A percentile compares a stretch with the other conserved stretches of the same genome.
phyloP scores from a whole-genome alignment of 1,140 invertebrate species.

The Drosophila ohnishii region DNA sequence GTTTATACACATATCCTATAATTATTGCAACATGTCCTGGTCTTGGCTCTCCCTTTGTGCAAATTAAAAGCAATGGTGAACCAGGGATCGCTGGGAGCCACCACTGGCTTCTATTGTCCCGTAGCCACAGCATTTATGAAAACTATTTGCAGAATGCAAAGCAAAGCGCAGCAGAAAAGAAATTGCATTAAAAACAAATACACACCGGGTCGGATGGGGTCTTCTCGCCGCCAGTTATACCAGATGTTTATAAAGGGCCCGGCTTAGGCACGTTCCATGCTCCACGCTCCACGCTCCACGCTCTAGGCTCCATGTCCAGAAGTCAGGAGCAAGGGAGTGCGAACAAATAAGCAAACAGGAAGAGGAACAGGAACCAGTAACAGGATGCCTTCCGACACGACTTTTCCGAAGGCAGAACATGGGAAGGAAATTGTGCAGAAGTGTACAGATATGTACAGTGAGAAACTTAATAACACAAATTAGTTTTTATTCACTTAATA shows the following conservation, averaged over 20 bases:
- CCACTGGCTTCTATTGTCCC: conserved; percentile 27
- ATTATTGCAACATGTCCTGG: conserved; percentile 23
- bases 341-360: conserved; percentile 40
- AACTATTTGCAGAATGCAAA: conserved; percentile 69
- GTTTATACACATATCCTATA: too few relatives aligned
- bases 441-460: conserved; percentile 1
- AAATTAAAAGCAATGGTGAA: conserved; percentile 65
- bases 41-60: conserved; percentile 22
- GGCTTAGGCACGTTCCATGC: conserved; percentile 42
- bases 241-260: conserved; percentile 54
- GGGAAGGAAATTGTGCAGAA: not conserved
- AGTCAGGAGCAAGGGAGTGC: conserved; percentile 17
- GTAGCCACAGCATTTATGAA: conserved; percentile 60
- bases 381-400: conserved; percentile 31
- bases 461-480: not conserved
- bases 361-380: conserved; percentile 12
- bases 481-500: not conserved
- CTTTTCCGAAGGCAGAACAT: conserved; percentile 8
- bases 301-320: not conserved
- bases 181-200: conserved; percentile 70
- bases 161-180: conserved; percentile 33
- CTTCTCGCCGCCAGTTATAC: conserved; percentile 20
- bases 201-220: conserved; percentile 13
- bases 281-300: not conserved
- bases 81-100: conserved; percentile 7